A percentile compares a stretch with the other conserved stretches of the same genome.
Conservation (phyloP, 92 coral and sea anemone species). For the Ricordea florida region DNA sequence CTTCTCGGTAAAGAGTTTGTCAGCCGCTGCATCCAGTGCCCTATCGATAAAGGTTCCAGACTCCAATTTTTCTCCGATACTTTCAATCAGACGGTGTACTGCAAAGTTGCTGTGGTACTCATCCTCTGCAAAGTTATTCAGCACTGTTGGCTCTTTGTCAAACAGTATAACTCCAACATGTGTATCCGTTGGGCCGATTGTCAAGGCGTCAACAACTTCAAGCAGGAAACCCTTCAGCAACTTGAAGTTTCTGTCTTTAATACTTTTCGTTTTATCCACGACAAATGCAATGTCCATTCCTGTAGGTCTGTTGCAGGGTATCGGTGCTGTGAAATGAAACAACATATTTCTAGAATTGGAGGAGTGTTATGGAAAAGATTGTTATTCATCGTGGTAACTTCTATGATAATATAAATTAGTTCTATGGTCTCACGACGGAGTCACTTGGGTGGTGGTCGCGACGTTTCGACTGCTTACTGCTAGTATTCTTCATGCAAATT, state of each 20-base stretch:
- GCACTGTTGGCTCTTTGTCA: not conserved
- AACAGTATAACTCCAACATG: not conserved
- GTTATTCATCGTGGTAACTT: no score
- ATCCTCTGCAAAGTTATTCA: not conserved
- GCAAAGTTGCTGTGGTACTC: not conserved
- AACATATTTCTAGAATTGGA: no score
- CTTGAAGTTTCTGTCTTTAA: not conserved
- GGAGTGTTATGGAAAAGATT: no score
- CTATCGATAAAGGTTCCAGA: not conserved
- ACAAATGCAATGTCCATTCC: slow-evolving; percentile 12
- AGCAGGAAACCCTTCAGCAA: not conserved
- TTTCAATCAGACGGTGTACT: not conserved
- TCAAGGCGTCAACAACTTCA: not conserved
- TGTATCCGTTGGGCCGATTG: not conserved
- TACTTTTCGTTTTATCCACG: slow-evolving; percentile 1
- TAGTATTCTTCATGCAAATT: no score
- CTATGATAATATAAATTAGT: no score
- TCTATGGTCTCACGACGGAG: no score
- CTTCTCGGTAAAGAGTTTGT: not conserved
- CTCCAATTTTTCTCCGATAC: not conserved
- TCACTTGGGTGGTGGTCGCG: no score
- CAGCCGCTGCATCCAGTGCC: not conserved
- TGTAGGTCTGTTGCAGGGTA: no score
- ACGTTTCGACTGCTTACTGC: no score
- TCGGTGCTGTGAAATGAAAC: no score